Evolutionary conservation across 2,888 invertebrate species (phyloP).

Genomic region (Nomada ferruginata): DNA sequence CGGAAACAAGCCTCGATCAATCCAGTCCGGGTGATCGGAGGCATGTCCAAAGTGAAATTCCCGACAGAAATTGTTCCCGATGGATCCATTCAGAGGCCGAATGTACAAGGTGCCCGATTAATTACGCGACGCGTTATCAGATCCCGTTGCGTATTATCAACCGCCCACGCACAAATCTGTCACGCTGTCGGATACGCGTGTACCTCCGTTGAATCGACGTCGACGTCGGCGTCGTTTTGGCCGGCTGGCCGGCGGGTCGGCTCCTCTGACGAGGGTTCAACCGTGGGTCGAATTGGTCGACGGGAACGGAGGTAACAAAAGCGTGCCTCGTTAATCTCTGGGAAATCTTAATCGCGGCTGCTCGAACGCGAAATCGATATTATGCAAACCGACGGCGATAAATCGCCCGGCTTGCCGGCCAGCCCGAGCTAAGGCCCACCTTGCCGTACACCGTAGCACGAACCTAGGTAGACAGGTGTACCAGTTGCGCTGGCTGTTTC

Average conservation of each 20-base stretch:
- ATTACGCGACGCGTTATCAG: slow-evolving; percentile 41
- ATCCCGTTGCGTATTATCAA: slow-evolving; percentile 36
- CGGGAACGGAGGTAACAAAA: slow-evolving; percentile 19
- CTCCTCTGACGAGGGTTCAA: slow-evolving; percentile 16
- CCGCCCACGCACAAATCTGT: slow-evolving; percentile 36
- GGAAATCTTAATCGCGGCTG: slow-evolving; percentile 79
- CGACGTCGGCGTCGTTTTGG: neutral
- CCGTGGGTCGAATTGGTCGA: neutral
- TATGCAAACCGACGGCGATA: slow-evolving; percentile 77
- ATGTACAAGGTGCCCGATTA: slow-evolving; percentile 38
- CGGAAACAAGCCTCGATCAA: neutral
- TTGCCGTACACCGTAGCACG: slow-evolving; percentile 1
- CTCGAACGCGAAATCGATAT: slow-evolving; percentile 79
- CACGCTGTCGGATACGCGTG: slow-evolving; percentile 35
- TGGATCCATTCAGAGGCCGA: slow-evolving; percentile 3
- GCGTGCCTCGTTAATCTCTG: slow-evolving; percentile 75
- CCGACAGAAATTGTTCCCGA: slow-evolving; percentile 27
- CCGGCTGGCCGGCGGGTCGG: neutral
- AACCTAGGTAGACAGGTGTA: neutral
- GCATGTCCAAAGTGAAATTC: slow-evolving; percentile 19
- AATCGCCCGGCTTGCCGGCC: slow-evolving; percentile 56
- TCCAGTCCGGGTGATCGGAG: neutral
- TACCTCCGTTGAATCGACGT: slow-evolving; percentile 29
- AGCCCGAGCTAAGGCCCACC: slow-evolving; percentile 38
- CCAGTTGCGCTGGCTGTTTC: slow-evolving; percentile 23